Conservation (phyloP, 2,888 invertebrate genomes). For the Tenthredo scrophulariae region DNA sequence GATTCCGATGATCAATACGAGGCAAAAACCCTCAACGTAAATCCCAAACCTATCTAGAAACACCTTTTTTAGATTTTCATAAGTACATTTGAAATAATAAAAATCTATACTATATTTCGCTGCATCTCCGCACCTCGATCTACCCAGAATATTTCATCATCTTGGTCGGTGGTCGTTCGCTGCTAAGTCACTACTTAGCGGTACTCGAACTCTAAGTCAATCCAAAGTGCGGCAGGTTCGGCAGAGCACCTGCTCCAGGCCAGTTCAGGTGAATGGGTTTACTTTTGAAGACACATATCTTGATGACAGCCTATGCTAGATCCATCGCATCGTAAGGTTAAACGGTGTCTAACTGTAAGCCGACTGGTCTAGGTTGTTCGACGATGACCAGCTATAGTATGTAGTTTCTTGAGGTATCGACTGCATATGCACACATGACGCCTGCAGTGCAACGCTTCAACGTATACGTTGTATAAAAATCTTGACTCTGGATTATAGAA, state of each 20-base stretch:
- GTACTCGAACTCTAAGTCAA: constrained; percentile 59
- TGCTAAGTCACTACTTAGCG: constrained; percentile 62
- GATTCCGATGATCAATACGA: neutral
- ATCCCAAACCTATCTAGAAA: neutral
- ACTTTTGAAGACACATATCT: constrained; percentile 58
- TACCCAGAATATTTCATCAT: constrained; percentile 3
- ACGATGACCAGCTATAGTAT: constrained; percentile 50
- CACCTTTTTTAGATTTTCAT: neutral
- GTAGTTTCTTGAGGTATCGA: constrained; percentile 37
- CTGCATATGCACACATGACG: constrained; percentile 7
- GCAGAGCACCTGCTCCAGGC: constrained; percentile 66
- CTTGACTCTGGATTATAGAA: neutral
- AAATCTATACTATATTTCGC: neutral
- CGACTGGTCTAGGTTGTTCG: constrained; percentile 66
- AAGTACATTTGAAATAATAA: neutral
- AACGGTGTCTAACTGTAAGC: constrained; percentile 69
- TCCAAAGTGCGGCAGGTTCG: constrained; percentile 63
- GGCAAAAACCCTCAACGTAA: neutral
- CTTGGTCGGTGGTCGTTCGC: constrained; percentile 40
- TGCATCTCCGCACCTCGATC: neutral
- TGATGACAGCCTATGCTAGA: constrained; percentile 39
- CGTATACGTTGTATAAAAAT: neutral
- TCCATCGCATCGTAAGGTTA: constrained; percentile 65
- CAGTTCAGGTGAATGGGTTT: constrained; percentile 64
- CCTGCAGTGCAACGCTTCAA: neutral